These are phyloP conservation scores for Ceyx erithaca DNA, from an alignment of 2,797 vertebrate species.

Conservation along the genomic window DNA sequence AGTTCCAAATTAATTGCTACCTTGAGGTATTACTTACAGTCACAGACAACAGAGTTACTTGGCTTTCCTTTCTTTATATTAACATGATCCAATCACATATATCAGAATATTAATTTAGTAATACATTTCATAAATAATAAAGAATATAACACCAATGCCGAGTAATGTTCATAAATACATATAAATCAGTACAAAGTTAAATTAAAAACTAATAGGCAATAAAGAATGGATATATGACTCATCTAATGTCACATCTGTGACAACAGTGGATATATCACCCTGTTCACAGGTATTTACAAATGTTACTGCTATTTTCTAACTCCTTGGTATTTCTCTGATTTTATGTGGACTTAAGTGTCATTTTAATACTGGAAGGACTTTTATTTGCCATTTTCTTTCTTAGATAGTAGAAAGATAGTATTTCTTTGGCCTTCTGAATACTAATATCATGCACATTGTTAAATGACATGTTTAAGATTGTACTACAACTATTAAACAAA, in stretches of 20 bases:
- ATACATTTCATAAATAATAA: not conserved
- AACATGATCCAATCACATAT: not conserved
- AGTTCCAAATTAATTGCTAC: slow-evolving; percentile 44
- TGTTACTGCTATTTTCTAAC: not conserved
- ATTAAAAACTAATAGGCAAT: not conserved
- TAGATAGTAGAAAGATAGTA: not conserved
- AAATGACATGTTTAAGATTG: not conserved
- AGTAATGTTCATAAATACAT: not conserved
- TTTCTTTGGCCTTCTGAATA: not conserved
- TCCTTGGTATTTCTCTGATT: not conserved
- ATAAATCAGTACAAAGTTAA: not conserved
- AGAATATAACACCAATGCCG: not conserved
- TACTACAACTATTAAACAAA: not conserved
- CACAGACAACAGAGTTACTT: not conserved
- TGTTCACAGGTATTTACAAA: not conserved
- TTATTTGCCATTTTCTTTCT: not conserved
- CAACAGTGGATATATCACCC: not conserved
- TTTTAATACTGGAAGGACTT: not conserved
- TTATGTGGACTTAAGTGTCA: not conserved
- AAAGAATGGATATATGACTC: not conserved
- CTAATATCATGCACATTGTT: not conserved
- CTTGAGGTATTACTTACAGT: slow-evolving; percentile 30
- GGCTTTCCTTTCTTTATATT: not conserved
- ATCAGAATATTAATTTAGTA: not conserved
- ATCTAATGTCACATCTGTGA: not conserved